Evolutionary conservation across 2,797 vertebrate genomes (phyloP).

Genomic region (Thunnus albacares): DNA sequence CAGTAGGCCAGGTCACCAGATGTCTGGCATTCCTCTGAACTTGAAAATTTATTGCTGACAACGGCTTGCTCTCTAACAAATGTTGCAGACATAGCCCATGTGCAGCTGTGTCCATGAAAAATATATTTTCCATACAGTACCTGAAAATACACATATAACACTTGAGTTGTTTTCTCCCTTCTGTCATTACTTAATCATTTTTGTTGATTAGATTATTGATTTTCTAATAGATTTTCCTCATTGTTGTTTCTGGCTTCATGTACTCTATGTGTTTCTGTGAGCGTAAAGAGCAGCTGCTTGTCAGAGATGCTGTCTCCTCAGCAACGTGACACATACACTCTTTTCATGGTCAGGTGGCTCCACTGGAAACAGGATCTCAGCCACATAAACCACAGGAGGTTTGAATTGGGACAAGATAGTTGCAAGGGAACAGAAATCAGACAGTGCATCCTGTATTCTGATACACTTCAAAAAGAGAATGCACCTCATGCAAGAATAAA

Average conservation of each 20-base stretch:
- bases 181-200: background rate
- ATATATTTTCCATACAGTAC: background rate
- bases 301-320: slow-evolving; percentile 65
- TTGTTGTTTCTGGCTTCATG: background rate
- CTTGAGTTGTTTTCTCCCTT: background rate
- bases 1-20: slow-evolving; percentile 70
- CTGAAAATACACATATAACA: background rate
- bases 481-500: slow-evolving; percentile 68
- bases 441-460: slow-evolving; percentile 80
- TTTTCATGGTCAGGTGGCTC: slow-evolving; percentile 85
- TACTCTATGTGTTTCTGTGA: slow-evolving; percentile 25
- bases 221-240: background rate
- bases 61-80: slow-evolving; percentile 45
- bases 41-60: slow-evolving; percentile 56
- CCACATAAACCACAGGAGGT: slow-evolving; percentile 82
- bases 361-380: slow-evolving; percentile 83
- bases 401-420: slow-evolving; percentile 82
- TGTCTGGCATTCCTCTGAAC: slow-evolving; percentile 67
- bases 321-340: slow-evolving; percentile 77
- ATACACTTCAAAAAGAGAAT: slow-evolving; percentile 73
- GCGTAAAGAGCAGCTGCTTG: slow-evolving; percentile 71
- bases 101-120: background rate
- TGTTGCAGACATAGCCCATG: slow-evolving; percentile 16
- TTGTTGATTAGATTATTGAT: background rate
- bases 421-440: slow-evolving; percentile 75